phyloP scores from a whole-genome alignment of 2,797 vertebrate species.

The Lithobates sylvaticus region DNA sequence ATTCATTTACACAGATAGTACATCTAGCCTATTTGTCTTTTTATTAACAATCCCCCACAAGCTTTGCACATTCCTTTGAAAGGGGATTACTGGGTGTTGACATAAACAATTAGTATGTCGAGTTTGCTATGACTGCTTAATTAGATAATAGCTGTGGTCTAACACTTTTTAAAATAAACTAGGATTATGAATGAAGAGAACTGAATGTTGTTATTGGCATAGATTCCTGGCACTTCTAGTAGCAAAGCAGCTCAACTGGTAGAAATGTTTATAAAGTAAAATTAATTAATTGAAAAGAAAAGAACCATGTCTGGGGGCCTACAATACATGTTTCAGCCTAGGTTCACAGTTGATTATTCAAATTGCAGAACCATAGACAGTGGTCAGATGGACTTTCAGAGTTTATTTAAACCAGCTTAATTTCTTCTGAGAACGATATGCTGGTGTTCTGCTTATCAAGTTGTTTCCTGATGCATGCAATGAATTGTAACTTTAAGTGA shows the following conservation, averaged over 20 bases:
- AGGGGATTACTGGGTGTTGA: neutral
- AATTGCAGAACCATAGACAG: too few species aligned
- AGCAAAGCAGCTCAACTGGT: neutral
- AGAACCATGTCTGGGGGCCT: neutral
- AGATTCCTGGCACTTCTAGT: neutral
- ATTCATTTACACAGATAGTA: neutral
- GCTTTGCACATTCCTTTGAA: neutral
- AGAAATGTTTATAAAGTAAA: neutral
- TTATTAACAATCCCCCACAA: neutral
- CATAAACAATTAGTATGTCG: neutral
- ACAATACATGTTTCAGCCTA: neutral
- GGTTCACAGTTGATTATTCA: neutral
- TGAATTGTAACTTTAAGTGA: too few species aligned
- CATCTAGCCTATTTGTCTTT: neutral
- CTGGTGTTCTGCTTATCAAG: too few species aligned
- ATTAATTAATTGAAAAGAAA: neutral
- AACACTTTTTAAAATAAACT: neutral
- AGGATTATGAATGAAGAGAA: neutral
- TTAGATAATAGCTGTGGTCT: neutral
- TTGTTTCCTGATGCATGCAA: too few species aligned
- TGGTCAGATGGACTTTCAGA: too few species aligned
- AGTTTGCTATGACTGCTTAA: neutral
- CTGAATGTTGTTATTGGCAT: neutral
- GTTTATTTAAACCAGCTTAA: too few species aligned
- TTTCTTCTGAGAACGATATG: too few species aligned